Percentiles rank a stretch among this genome's conserved stretches.
phyloP scores from a whole-genome alignment of 2,113 vertebrate genomes.

The Pan paniscus region DNA sequence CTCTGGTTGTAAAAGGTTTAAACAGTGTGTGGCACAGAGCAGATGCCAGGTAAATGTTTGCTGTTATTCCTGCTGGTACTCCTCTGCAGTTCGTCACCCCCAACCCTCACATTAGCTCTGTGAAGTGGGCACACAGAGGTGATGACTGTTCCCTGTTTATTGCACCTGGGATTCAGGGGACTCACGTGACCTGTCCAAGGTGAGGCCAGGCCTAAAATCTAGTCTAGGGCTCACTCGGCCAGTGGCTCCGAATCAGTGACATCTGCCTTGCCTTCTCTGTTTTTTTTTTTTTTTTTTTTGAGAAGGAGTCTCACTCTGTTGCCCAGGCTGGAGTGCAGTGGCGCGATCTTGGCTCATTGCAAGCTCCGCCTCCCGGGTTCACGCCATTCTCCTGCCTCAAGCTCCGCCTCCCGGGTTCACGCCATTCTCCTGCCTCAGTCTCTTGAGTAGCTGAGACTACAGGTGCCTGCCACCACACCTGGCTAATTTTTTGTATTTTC shows the following conservation, averaged over 20 bases:
- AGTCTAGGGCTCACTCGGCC: background rate
- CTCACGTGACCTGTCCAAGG: background rate
- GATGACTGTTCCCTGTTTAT: background rate
- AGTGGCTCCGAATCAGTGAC: background rate
- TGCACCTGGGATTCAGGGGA: background rate
- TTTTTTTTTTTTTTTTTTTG: too few relatives aligned
- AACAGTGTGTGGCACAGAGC: background rate
- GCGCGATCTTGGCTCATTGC: too few relatives aligned
- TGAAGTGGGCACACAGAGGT: background rate
- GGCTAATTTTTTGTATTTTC: too few relatives aligned
- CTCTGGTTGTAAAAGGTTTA: background rate
- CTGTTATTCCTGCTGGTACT: background rate
- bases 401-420: too few relatives aligned
- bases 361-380: too few relatives aligned
- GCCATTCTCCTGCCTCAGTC: too few relatives aligned
- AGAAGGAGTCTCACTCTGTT: too few relatives aligned
- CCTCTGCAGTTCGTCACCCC: background rate
- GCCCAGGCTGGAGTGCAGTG: too few relatives aligned
- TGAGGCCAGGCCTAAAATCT: background rate
- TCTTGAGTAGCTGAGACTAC: too few relatives aligned
- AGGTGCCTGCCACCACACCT: accelerated
- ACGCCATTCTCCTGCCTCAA: too few relatives aligned
- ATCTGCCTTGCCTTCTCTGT: background rate
- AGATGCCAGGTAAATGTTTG: background rate
- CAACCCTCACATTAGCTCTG: background rate